Base-by-base conservation (phyloP, 2,113 vertebrate genomes). In the Smithornis capensis region DNA sequence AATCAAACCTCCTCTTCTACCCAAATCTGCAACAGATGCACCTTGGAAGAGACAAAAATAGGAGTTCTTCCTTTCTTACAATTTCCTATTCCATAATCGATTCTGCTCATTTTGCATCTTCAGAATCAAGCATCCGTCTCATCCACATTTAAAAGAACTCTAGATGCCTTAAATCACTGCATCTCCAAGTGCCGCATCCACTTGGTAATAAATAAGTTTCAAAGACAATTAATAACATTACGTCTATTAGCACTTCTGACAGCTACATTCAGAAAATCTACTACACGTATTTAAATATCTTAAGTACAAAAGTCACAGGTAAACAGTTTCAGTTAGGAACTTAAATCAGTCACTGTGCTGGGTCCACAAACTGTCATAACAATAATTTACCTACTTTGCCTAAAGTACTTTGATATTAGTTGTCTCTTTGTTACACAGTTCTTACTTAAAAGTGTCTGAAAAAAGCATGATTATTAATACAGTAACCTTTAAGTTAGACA, bases 51-150 rank as follows among this genome's bases (percentile, higher is more conserved):
- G 67, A 91, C 24, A 70, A 90, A 85, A 92, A 19, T 12, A 90
- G 44, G n/a, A 78, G 52, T 45, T 96, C 31, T 68, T 23, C 4
- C 4, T 65, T 87, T 67, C 63, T 55, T 49, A 89, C 4, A 87
- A 50, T 90, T 95, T 95, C 65, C 40, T 78, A 35, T 89, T 94
- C 31, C 44, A 71, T 68, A 92, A 95, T 65, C 12, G 35, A 91
- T 91, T 94, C 57, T 87, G 56, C 94, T 96, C 11, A 16, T 91
- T 93, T 77, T 85, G n/a, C 33, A 83, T 84, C 84, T 96, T 97
- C 86, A 90, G 87, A 97, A 97, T 93, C 95, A 96, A 96, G 91
- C 56, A 96, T 55, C 47, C 12, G 42, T 86, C 86, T 97, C 55
- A 88, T 89, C 67, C 75, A 73, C 57, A 91, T 69, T 68, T 47